Evolutionary conservation across 1,140 invertebrate species (phyloP), one percentile per base, ranked within the genome.

Genomic region (Euwallacea similis): DNA sequence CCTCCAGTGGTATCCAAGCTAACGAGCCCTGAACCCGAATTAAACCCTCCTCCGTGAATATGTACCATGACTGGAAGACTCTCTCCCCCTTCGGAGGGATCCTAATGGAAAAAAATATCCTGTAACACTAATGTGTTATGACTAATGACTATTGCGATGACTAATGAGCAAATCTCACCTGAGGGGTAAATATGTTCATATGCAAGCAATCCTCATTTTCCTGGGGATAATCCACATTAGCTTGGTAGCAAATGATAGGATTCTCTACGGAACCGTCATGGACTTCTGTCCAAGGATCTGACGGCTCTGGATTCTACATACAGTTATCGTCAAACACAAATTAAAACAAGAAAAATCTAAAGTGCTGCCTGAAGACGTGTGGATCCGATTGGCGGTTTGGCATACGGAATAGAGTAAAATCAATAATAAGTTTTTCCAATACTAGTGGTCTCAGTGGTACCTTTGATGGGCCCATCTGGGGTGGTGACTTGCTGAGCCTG

Each of bases 191-290:
- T 13, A 73, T 67, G 42, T 71, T 75, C 13, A 73, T 15, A 41
- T 63, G 56, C 33, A 71, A 58, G 54, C 74, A 73, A 58, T 73
- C 73, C 42, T 74, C 73, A 50, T 46, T 74, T 69, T 74, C 61
- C 15, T 70, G n/a, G 6, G 21, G 7, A 41, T 11, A 62, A 13
- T 66, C 59, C 9, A 7, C 10, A 42, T 43, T 16, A 10, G 66
- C 8, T 63, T 74, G 73, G 42, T 72, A 74, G 42, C 73, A 74
- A 8, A 69, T 46, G 13, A 66, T 69, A 1, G 43, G 64, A 10
- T 55, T 46, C n/a, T 74, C 71, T 8, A 10, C 33, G 3, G 70
- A 69, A 4, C 69, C 73, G 69, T 74, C 63, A 7, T 65, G 62
- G 6, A 74, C 42, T n/a, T 63, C 70, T 2, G 61, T 50, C 73